phyloP scores from a whole-genome alignment of 2,797 vertebrate genomes.

The Nothura maculosa region DNA sequence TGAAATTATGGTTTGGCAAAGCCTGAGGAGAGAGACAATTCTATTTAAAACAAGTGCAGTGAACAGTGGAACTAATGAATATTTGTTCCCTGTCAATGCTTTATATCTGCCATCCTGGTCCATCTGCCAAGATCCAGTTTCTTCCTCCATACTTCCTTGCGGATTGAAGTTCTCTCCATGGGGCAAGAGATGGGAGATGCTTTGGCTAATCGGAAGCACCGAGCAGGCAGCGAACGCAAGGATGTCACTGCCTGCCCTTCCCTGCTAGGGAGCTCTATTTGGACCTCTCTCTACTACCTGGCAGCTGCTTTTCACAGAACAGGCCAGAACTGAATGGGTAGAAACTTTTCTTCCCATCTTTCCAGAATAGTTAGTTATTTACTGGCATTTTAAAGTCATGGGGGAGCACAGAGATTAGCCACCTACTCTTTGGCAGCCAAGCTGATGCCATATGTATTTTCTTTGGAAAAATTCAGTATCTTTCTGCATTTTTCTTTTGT shows the following conservation, averaged over 20 bases:
- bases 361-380: not conserved
- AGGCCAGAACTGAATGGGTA: not conserved
- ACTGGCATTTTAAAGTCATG: not conserved
- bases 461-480: not conserved
- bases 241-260: not conserved
- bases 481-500: not conserved
- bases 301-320: not conserved
- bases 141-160: not conserved
- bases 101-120: not conserved
- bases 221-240: not conserved
- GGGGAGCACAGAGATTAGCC: not conserved
- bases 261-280: not conserved
- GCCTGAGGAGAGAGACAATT: not conserved
- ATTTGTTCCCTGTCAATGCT: not conserved
- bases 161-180: not conserved
- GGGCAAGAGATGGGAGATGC: not conserved
- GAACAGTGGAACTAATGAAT: rapidly evolving
- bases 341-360: not conserved
- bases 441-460: not conserved
- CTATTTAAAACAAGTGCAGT: not conserved
- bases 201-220: not conserved
- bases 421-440: not conserved
- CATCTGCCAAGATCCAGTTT: not conserved
- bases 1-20: not conserved
- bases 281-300: not conserved